Evolutionary conservation across 2,888 invertebrate species (phyloP).

Genomic region (Hipparchia sbordonii): DNA sequence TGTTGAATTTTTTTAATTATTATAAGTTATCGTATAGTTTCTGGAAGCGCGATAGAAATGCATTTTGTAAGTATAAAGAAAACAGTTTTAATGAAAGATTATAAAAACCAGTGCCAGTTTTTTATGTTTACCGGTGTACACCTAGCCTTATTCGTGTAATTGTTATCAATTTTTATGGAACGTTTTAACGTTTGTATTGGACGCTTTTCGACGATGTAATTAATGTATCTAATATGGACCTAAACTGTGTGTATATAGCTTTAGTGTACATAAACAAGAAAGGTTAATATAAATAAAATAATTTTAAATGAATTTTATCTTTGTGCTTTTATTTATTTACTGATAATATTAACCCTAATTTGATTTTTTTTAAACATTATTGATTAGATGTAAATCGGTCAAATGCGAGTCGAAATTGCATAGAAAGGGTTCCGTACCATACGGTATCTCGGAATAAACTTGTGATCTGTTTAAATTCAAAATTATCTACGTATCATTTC

Average conservation of each 20-base stretch:
- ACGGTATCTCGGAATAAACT: too few relatives aligned
- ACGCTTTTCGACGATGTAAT: conserved; percentile 49
- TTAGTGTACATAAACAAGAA: conserved; percentile 69
- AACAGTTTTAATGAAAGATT: too few relatives aligned
- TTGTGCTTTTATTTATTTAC: conserved; percentile 9
- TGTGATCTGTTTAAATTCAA: too few relatives aligned
- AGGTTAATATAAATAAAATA: conserved; percentile 44
- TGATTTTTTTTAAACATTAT: too few relatives aligned
- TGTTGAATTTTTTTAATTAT: too few relatives aligned
- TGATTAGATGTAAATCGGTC: too few relatives aligned
- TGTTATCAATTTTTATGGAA: conserved; percentile 25
- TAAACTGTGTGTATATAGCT: conserved; percentile 75
- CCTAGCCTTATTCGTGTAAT: conserved; percentile 22
- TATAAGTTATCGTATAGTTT: too few relatives aligned
- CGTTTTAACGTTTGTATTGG: conserved; percentile 34
- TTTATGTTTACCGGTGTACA: conserved; percentile 13
- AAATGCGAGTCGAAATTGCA: too few relatives aligned
- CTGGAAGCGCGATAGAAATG: too few relatives aligned
- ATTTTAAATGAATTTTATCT: conserved; percentile 34
- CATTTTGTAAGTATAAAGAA: too few relatives aligned
- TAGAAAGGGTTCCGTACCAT: too few relatives aligned
- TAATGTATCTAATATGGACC: conserved; percentile 60
- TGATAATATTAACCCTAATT: not conserved
- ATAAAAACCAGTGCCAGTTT: not conserved
- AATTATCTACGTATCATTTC: too few relatives aligned